Conservation (phyloP, 2,888 invertebrate species). For the Bugula neritina region DNA sequence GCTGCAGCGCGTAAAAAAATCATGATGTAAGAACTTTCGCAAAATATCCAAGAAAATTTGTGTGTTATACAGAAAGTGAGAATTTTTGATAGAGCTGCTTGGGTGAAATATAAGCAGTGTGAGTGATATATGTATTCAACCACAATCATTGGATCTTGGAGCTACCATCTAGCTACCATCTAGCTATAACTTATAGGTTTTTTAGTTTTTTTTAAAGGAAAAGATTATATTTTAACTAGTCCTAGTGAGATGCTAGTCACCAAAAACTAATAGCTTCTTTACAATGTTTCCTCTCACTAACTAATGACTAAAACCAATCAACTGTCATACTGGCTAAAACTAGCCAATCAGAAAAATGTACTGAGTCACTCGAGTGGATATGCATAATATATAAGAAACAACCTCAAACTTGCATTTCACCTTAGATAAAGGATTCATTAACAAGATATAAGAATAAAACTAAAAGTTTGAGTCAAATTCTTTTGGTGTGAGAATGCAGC, state of each 20-base stretch:
- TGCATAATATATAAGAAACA: background rate
- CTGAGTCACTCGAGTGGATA: background rate
- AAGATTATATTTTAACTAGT: no score
- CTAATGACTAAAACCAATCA: background rate
- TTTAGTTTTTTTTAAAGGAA: background rate
- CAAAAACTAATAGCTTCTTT: no score
- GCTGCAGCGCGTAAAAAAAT: no score
- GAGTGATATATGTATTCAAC: no score
- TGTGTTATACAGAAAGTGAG: no score
- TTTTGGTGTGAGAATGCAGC: background rate
- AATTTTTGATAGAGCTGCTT: no score
- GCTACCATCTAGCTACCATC: background rate
- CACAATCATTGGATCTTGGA: background rate
- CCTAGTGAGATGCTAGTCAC: no score
- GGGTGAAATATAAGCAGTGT: no score
- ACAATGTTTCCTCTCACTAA: no score
- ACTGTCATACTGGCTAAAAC: background rate
- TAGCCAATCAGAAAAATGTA: background rate
- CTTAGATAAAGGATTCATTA: background rate
- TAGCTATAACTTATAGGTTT: background rate
- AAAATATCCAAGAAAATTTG: no score
- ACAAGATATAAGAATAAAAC: background rate
- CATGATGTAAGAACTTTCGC: no score
- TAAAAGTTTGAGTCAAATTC: background rate
- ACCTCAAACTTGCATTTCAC: background rate